These are phyloP conservation scores for Leptura quadrifasciata DNA, from an alignment of 2,888 invertebrate genomes.

Conservation along the genomic window DNA sequence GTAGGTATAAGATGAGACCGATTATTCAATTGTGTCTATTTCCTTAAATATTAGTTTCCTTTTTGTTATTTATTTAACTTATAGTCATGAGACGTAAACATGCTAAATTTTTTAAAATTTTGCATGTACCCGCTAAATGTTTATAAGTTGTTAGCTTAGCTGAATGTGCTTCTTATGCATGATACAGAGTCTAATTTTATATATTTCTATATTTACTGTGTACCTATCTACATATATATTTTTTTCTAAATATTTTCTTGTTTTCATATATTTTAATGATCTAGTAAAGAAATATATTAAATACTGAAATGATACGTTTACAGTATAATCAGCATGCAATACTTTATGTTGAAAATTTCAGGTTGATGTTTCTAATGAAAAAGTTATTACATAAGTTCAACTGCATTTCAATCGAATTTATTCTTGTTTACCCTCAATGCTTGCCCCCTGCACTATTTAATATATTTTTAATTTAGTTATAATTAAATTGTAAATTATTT, in stretches of 20 bases:
- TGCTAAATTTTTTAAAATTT: constrained; percentile 22
- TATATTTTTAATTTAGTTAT: too few relatives aligned
- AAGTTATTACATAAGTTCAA: too few relatives aligned
- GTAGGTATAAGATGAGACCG: neutral
- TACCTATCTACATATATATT: neutral
- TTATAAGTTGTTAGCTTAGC: constrained; percentile 41
- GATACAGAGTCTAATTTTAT: constrained; percentile 46
- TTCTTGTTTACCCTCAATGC: too few relatives aligned
- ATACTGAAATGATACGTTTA: too few relatives aligned
- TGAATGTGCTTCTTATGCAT: constrained; percentile 47
- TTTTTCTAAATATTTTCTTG: neutral
- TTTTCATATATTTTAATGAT: constrained; percentile 2
- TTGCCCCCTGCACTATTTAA: too few relatives aligned
- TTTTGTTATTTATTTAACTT: constrained; percentile 25
- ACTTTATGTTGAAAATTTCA: too few relatives aligned
- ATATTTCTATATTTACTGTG: constrained; percentile 12
- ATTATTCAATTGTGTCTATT: neutral
- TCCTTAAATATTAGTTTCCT: neutral
- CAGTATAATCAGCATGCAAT: too few relatives aligned
- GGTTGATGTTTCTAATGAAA: too few relatives aligned
- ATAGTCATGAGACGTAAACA: constrained; percentile 11
- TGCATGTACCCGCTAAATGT: constrained; percentile 43
- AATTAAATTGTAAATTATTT: too few relatives aligned
- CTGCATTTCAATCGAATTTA: too few relatives aligned
- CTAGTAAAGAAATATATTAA: neutral